These are phyloP conservation scores for Calephelis perditalis DNA, from an alignment of 2,888 invertebrate genomes.

Conservation along the genomic window DNA sequence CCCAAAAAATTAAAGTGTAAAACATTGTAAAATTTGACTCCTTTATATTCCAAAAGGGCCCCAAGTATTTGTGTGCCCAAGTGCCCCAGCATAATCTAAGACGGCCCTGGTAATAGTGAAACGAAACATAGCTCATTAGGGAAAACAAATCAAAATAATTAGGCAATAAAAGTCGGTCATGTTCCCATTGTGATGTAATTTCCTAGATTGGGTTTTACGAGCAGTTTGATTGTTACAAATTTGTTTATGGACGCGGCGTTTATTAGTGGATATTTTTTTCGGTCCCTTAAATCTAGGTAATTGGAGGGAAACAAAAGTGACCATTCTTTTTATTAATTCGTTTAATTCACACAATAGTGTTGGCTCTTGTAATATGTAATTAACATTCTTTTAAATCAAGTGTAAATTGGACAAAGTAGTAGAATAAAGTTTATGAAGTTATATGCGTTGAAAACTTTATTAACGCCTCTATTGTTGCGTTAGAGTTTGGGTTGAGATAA, in stretches of 20 bases:
- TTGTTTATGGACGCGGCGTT: conserved; percentile 48
- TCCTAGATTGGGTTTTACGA: conserved; percentile 61
- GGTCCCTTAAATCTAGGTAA: conserved; percentile 16
- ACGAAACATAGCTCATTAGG: conserved; percentile 60
- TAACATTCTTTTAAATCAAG: not conserved
- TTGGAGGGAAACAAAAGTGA: not conserved
- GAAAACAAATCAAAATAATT: conserved; percentile 74
- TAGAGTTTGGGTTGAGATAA: no score
- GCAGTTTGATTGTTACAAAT: conserved; percentile 67
- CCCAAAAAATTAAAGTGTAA: no score
- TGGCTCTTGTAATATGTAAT: not conserved
- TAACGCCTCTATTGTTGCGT: no score
- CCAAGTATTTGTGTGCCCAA: no score
- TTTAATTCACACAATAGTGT: not conserved
- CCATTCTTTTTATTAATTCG: conserved; percentile 5
- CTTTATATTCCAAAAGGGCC: no score
- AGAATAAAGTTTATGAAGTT: no score
- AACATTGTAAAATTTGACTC: no score
- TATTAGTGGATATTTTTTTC: conserved; percentile 24
- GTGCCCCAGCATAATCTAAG: no score
- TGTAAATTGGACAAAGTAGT: no score
- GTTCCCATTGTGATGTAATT: conserved; percentile 61
- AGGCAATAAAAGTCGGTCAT: conserved; percentile 62
- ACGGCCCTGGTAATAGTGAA: no score
- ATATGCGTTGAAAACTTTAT: no score